phyloP scores from a whole-genome alignment of 2,797 vertebrate genomes.

The Anguilla marmorata region DNA sequence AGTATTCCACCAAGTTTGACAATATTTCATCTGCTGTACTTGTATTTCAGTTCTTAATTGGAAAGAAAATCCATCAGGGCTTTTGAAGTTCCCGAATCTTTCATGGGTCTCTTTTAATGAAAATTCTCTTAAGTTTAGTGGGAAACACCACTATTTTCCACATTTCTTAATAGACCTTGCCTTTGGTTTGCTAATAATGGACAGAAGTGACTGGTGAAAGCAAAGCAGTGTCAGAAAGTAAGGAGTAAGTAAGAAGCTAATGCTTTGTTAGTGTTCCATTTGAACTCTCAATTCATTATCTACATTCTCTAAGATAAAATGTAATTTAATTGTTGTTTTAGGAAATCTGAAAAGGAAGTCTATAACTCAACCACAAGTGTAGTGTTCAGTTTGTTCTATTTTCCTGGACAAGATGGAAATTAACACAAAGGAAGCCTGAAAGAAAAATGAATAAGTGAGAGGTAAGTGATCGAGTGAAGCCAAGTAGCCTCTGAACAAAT shows the following conservation, averaged over 20 bases:
- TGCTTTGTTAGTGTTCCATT: neutral
- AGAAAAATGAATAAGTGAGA: neutral
- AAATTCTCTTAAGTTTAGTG: conserved; percentile 19
- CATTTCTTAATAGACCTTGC: neutral
- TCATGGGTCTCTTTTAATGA: conserved; percentile 21
- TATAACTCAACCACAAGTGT: neutral
- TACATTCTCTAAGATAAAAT: neutral
- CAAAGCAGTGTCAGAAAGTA: neutral
- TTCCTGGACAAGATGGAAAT: neutral
- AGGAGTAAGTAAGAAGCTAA: neutral
- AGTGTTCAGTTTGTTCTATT: neutral
- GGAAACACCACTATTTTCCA: conserved; percentile 32
- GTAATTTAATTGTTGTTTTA: neutral
- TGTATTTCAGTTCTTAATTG: neutral
- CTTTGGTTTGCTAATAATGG: conserved; percentile 3
- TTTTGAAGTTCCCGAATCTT: neutral
- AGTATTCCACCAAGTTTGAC: neutral
- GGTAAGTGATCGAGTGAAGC: neutral
- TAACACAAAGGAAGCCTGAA: neutral
- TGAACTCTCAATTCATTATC: neutral
- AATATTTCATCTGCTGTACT: neutral
- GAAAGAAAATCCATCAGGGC: neutral
- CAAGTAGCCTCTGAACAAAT: neutral
- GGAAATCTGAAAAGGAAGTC: neutral
- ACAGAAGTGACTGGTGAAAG: neutral